phyloP scores from a whole-genome alignment of 2,797 vertebrate species.

The Sebastes umbrosus region DNA sequence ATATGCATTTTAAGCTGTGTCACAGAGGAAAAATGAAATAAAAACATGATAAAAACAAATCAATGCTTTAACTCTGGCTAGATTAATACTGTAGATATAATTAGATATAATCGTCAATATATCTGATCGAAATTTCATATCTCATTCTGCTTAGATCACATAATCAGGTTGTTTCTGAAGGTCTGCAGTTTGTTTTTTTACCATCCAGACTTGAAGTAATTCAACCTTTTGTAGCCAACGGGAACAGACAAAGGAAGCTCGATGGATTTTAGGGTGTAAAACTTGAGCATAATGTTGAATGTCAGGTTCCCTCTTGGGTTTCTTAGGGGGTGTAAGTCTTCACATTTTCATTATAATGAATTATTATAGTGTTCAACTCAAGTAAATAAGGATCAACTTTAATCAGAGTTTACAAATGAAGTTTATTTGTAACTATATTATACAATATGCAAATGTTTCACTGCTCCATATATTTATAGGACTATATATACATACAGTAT shows the following conservation, averaged over 20 bases:
- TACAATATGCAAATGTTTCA: neutral
- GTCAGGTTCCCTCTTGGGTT: constrained; percentile 1
- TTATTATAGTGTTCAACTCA: neutral
- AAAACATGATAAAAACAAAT: neutral
- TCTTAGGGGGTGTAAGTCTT: neutral
- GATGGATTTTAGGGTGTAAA: neutral
- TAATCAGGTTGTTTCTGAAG: neutral
- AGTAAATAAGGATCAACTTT: neutral
- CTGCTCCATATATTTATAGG: neutral
- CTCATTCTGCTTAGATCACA: neutral
- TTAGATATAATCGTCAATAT: neutral
- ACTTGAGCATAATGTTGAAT: constrained; percentile 2
- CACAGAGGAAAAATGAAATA: neutral
- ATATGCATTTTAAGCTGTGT: neutral
- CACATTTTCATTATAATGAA: neutral
- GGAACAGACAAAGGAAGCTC: constrained; percentile 8
- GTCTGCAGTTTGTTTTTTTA: neutral
- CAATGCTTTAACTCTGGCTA: no score
- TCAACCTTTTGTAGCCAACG: neutral
- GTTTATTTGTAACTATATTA: neutral
- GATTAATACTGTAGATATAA: no score
- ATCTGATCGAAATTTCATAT: neutral
- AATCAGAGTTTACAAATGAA: neutral
- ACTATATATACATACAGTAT: neutral
- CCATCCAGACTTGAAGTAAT: neutral